Evolutionary conservation across 2,888 invertebrate genomes (phyloP), one percentile per base, ranked within the genome.

Genomic region (Troides aeacus): DNA sequence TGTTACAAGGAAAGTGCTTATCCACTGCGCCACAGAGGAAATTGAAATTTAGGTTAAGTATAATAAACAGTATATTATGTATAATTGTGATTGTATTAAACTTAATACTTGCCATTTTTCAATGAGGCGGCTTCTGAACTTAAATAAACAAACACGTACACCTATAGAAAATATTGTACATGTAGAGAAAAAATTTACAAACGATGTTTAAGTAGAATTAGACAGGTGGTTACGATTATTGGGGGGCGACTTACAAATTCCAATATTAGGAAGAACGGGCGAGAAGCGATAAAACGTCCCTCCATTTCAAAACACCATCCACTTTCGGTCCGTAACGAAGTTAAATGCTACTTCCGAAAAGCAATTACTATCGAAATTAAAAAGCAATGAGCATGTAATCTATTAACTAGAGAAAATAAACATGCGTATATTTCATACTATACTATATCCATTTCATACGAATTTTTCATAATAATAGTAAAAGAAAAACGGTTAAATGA

Each of bases 291-390:
- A 56, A 63, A 70, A 39, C 70, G 63, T 70, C 70, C 70, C 70
- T 56, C 63, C 70, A 70, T 70, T 66, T 70, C 63, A 66, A 70
- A 66, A 70, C 70, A 66, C 70, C 46, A 62, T 66, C 66, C 66
- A 66, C 70, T 70, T 70, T 63, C 56, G 64, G n/a, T 53, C 58
- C 66, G 66, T 70, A 70, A 70, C 66, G 62, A 66, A 66, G 66
- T 70, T 70, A 70, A 70, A 62, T 63, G 62, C 70, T 39, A 56
- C 63, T 66, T 66, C 62, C 63, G 70, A 63, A 70, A 70, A 70
- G 70, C 63, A 70, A 70, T 70, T 70, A 70, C 66, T 66, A 66
- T 70, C 62, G 70, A 63, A 70, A 70, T 70, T 70, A 70, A 70
- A 70, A 70, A 60, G 70, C 70, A 70, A 58, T 59, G 70, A 63